phyloP scores from a whole-genome alignment of 2,113 vertebrate species.

The Aegotheles bennettii region DNA sequence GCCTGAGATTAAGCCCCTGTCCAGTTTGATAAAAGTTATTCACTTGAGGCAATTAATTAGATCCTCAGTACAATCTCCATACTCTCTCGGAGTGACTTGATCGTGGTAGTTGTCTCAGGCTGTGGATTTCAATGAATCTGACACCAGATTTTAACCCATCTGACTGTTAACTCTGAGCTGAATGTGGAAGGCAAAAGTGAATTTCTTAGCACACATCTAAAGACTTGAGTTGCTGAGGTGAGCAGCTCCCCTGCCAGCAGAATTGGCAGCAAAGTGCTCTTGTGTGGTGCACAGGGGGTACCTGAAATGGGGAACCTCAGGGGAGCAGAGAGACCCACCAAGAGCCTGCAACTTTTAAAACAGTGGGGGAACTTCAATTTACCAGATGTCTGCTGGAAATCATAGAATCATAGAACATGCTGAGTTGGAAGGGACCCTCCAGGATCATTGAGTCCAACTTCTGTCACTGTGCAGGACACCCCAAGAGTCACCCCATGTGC shows the following conservation, averaged over 20 bases:
- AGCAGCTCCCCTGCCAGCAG: rapidly evolving
- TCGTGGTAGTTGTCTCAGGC: not conserved
- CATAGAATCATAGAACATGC: too few species aligned
- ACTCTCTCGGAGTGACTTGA: not conserved
- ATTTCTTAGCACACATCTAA: not conserved
- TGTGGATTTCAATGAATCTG: not conserved
- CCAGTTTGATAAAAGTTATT: not conserved
- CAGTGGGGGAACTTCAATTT: too few species aligned
- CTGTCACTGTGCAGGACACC: too few species aligned
- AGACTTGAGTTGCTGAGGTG: rapidly evolving
- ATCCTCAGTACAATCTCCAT: not conserved
- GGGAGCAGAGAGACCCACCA: too few species aligned
- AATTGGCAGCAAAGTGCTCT: rapidly evolving
- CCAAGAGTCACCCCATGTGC: too few species aligned
- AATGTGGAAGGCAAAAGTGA: not conserved
- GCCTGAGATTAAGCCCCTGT: not conserved
- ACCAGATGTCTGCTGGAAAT: too few species aligned
- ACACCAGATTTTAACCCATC: not conserved
- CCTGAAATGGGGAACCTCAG: not conserved
- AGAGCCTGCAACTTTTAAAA: too few species aligned
- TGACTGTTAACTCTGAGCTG: not conserved
- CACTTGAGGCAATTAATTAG: not conserved
- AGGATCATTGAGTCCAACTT: too few species aligned
- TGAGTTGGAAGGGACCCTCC: too few species aligned
- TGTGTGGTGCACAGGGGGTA: rapidly evolving